These are phyloP conservation scores for Hydrocynus forskahlii DNA, from an alignment of 2,797 vertebrate species.

Conservation along the genomic window DNA sequence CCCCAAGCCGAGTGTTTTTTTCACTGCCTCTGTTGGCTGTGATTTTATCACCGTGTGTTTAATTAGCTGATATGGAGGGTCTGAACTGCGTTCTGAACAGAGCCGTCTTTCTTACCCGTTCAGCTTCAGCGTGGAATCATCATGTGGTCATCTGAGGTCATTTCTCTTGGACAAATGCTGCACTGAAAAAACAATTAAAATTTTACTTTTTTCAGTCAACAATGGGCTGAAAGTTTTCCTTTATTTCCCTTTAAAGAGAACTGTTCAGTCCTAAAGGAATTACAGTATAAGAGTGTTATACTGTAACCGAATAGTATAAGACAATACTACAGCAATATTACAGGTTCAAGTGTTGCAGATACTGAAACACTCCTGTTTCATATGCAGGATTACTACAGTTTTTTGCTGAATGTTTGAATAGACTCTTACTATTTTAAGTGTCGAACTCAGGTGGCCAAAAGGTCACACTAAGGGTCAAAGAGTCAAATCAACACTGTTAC, in stretches of 20 bases:
- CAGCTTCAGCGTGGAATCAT: constrained; percentile 83
- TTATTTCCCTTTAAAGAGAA: neutral
- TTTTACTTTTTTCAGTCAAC: neutral
- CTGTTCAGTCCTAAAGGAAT: neutral
- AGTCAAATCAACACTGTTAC: neutral
- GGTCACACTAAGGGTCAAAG: neutral
- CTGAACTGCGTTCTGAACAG: too few relatives aligned
- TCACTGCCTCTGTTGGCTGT: neutral
- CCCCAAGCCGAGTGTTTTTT: too few relatives aligned
- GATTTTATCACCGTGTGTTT: neutral
- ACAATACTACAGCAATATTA: neutral
- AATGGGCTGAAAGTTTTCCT: neutral
- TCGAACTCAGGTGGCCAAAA: neutral
- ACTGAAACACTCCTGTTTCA: too few relatives aligned
- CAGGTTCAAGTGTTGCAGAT: too few relatives aligned
- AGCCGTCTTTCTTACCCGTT: constrained; percentile 58
- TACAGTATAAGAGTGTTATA: neutral
- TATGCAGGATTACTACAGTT: too few relatives aligned
- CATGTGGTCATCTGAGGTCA: constrained; percentile 82
- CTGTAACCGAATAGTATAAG: neutral
- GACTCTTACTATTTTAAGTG: neutral
- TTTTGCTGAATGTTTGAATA: neutral
- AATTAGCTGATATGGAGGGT: neutral
- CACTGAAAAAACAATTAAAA: constrained; percentile 69
- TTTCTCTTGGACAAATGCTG: constrained; percentile 80